Conservation (phyloP, 2,113 vertebrate species). For the Chunga burmeisteri region DNA sequence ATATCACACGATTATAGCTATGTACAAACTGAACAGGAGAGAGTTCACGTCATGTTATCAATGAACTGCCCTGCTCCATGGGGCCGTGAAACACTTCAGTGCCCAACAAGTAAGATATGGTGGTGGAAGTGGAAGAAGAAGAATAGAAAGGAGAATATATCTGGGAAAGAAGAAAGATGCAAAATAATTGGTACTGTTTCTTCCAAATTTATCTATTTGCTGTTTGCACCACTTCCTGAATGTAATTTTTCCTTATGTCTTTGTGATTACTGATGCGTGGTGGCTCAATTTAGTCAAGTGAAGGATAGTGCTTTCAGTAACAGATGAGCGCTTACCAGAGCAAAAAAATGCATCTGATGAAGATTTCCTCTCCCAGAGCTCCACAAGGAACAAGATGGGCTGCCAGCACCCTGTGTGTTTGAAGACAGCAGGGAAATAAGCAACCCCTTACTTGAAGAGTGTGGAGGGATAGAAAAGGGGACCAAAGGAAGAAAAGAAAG, state of each 20-base stretch:
- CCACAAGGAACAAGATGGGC: neutral
- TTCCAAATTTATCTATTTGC: neutral
- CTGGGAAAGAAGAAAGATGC: neutral
- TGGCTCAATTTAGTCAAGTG: neutral
- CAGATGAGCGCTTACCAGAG: neutral
- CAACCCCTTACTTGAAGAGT: neutral
- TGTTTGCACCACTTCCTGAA: neutral
- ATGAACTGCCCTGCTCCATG: neutral
- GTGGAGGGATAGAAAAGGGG: neutral
- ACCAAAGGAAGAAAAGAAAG: neutral
- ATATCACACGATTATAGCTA: accelerated
- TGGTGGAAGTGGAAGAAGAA: neutral
- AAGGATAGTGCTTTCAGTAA: neutral
- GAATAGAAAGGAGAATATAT: neutral
- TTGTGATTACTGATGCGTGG: neutral
- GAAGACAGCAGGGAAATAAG: neutral
- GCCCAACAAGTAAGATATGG: neutral
- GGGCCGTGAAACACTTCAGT: neutral
- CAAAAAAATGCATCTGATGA: neutral
- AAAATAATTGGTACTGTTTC: neutral
- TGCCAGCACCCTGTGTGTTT: neutral
- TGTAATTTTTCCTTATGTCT: neutral
- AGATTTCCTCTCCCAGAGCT: neutral
- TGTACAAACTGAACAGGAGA: neutral
- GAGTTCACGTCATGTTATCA: neutral